Evolutionary conservation across 2,888 invertebrate genomes (phyloP).

Genomic region (Linnaemya vulpina): DNA sequence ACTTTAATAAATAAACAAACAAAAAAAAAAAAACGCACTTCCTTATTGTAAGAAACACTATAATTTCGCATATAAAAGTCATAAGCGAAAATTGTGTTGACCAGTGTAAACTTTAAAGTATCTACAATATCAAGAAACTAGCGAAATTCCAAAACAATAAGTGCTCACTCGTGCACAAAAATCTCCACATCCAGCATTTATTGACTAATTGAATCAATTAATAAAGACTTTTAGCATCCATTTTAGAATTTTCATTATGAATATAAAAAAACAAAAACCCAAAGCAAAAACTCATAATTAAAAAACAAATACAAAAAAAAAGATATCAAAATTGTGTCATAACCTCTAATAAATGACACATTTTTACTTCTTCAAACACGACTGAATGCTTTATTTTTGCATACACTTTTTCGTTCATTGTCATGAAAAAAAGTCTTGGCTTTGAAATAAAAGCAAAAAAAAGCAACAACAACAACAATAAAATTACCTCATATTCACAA

Average conservation of each 20-base stretch:
- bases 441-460: constrained; percentile 42
- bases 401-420: constrained; percentile 26
- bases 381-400: constrained; percentile 38
- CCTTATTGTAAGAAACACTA: too few species aligned
- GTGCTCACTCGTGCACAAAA: too few species aligned
- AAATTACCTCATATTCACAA: constrained; percentile 70
- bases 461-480: constrained; percentile 27
- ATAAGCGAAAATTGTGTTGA: too few species aligned
- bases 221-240: constrained; percentile 17
- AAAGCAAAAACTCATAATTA: constrained; percentile 58
- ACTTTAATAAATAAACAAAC: too few species aligned
- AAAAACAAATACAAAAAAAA: constrained; percentile 50
- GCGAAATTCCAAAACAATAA: not conserved
- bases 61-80: too few species aligned
- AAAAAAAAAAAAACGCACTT: too few species aligned
- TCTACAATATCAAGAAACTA: too few species aligned
- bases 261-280: constrained; percentile 20
- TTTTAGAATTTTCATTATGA: constrained; percentile 16
- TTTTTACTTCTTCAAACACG: constrained; percentile 62
- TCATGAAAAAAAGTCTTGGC: constrained; percentile 46
- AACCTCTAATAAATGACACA: constrained; percentile 72
- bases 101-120: too few species aligned
- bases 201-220: constrained; percentile 49
- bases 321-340: constrained; percentile 71
- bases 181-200: not conserved